A percentile compares a stretch with the other conserved stretches of the same genome.
Evolutionary conservation across 2,797 vertebrate genomes (phyloP).

Genomic region (Lindbergichthys nudifrons): DNA sequence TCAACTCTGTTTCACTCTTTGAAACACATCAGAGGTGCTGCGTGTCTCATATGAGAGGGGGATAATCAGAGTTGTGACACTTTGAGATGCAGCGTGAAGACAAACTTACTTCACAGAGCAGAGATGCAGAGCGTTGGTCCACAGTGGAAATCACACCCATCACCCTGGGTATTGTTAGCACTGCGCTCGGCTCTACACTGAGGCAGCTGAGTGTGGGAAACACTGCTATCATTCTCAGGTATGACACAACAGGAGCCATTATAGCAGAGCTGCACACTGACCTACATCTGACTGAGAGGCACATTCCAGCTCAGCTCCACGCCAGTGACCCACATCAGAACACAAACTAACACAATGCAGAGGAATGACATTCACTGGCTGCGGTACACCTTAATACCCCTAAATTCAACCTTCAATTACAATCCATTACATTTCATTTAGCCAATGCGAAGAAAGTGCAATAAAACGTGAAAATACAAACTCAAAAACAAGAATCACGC

Average conservation of each 20-base stretch:
- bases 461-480: no score
- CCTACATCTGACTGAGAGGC: constrained; percentile 57
- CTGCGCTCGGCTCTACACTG: background rate
- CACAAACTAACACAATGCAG: constrained; percentile 22
- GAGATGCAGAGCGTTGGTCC: background rate
- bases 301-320: constrained; percentile 60
- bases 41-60: background rate
- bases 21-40: background rate
- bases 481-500: no score
- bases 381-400: no score
- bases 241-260: constrained; percentile 37
- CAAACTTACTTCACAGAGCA: background rate
- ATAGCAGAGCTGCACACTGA: constrained; percentile 32
- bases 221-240: background rate
- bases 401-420: no score
- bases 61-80: background rate
- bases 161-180: background rate
- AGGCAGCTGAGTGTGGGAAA: constrained; percentile 5
- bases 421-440: no score
- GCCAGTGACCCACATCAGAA: constrained; percentile 63
- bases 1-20: background rate
- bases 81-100: background rate
- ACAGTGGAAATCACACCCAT: background rate
- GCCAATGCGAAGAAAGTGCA: no score
- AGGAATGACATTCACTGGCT: background rate